Percentiles rank a stretch among this genome's conserved stretches.
These are phyloP conservation scores for Muscidifurax raptorellus DNA, from an alignment of 1,140 invertebrate species.

Conservation along the genomic window DNA sequence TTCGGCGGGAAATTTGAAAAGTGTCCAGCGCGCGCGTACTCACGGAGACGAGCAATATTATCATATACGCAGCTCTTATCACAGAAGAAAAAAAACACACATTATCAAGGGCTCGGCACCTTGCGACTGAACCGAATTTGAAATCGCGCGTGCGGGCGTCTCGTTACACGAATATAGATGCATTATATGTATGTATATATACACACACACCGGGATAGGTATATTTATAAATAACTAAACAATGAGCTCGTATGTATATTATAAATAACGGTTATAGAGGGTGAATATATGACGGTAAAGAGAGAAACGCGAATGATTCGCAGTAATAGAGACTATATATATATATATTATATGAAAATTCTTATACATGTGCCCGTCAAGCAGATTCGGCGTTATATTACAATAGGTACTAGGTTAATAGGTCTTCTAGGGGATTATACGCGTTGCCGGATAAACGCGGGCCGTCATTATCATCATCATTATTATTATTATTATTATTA, in stretches of 20 bases:
- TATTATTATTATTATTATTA: neutral
- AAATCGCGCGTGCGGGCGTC: neutral
- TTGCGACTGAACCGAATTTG: conserved; percentile 40
- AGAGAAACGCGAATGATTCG: too few relatives aligned
- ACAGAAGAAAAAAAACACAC: neutral
- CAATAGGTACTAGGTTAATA: neutral
- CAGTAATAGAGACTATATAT: too few relatives aligned
- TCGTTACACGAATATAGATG: conserved; percentile 17
- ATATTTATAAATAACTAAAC: conserved; percentile 16
- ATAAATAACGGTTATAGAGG: neutral
- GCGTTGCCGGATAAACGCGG: neutral
- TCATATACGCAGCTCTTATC: neutral
- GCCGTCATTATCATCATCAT: neutral
- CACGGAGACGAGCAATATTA: too few relatives aligned
- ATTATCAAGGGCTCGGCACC: conserved; percentile 13
- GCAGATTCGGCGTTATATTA: neutral
- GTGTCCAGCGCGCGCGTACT: too few relatives aligned
- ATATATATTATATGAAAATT: neutral
- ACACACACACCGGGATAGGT: neutral
- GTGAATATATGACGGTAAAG: too few relatives aligned
- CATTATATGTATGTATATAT: neutral
- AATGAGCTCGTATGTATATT: neutral
- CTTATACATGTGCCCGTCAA: neutral
- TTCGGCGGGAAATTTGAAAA: too few relatives aligned
- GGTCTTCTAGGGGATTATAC: neutral